Percentiles rank a stretch among this genome's conserved stretches.
Evolutionary conservation across 2,888 invertebrate species (phyloP).

Genomic region (Cotesia congregata): DNA sequence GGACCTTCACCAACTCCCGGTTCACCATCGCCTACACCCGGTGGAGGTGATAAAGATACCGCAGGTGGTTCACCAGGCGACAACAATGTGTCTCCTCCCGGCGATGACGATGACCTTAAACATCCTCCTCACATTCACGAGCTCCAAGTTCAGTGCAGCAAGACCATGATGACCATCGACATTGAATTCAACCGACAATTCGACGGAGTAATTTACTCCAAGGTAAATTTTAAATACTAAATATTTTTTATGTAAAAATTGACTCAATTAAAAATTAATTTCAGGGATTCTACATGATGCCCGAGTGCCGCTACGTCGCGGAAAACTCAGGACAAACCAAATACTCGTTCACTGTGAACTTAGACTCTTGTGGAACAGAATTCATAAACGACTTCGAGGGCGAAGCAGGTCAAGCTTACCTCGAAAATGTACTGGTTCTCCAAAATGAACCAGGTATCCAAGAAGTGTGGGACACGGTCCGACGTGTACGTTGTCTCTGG

Average conservation of each 20-base stretch:
- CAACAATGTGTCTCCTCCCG: slow-evolving; percentile 38
- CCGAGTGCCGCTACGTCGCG: slow-evolving; percentile 81
- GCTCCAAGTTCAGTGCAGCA: slow-evolving; percentile 83
- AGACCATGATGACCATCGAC: slow-evolving; percentile 86
- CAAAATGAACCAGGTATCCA: slow-evolving; percentile 82
- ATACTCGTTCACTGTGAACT: slow-evolving; percentile 81
- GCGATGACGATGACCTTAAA: slow-evolving; percentile 76
- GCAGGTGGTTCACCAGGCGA: slow-evolving; percentile 42
- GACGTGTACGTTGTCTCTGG: slow-evolving; percentile 85
- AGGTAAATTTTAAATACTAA: slow-evolving; percentile 67
- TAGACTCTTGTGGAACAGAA: slow-evolving; percentile 84
- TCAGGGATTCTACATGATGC: slow-evolving; percentile 77
- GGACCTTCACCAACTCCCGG: slow-evolving; percentile 22
- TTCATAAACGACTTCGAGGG: slow-evolving; percentile 84
- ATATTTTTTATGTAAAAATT: not conserved
- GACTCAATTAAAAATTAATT: slow-evolving; percentile 22
- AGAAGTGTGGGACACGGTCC: slow-evolving; percentile 85
- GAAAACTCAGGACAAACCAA: slow-evolving; percentile 79
- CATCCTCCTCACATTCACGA: slow-evolving; percentile 84
- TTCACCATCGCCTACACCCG: slow-evolving; percentile 27
- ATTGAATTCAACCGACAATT: slow-evolving; percentile 84
- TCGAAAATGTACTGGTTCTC: slow-evolving; percentile 83
- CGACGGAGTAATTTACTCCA: slow-evolving; percentile 85
- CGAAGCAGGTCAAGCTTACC: slow-evolving; percentile 81
- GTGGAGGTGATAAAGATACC: slow-evolving; percentile 28